phyloP scores from a whole-genome alignment of 2,113 vertebrate genomes.

The Sorex fumeus region DNA sequence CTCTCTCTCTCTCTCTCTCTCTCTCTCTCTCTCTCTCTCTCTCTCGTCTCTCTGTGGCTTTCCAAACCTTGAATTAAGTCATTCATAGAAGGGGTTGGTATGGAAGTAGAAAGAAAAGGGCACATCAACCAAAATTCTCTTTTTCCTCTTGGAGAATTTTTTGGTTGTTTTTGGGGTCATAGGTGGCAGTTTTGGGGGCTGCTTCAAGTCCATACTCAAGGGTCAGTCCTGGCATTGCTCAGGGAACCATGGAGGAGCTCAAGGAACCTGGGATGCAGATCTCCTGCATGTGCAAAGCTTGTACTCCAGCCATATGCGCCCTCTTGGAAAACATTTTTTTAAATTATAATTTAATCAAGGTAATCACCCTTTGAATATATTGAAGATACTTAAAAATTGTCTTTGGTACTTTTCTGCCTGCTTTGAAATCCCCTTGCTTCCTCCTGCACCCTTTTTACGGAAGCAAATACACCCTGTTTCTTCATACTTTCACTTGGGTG shows the following conservation, averaged over 20 bases:
- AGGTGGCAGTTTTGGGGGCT: too few species aligned
- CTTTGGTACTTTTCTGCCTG: neutral
- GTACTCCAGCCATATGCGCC: too few species aligned
- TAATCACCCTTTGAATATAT: neutral
- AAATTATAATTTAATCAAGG: constrained; percentile 35
- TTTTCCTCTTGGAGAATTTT: neutral
- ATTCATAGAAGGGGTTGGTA: neutral
- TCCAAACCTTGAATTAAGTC: constrained; percentile 14
- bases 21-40: too few species aligned
- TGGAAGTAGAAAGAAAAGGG: neutral
- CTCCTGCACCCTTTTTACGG: too few species aligned
- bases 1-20: too few species aligned
- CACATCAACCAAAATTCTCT: neutral
- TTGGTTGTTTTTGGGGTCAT: too few species aligned
- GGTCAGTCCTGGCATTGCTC: too few species aligned
- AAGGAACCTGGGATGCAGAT: too few species aligned
- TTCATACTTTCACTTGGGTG: neutral
- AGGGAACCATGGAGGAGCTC: too few species aligned
- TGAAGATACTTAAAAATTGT: constrained; percentile 27
- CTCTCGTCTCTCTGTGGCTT: neutral
- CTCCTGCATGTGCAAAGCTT: too few species aligned
- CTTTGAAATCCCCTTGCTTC: neutral
- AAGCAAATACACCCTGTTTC: neutral
- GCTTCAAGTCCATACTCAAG: too few species aligned
- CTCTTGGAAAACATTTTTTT: neutral